Conservation (phyloP, 2,797 vertebrate species). For the Takifugu ocellatus region DNA sequence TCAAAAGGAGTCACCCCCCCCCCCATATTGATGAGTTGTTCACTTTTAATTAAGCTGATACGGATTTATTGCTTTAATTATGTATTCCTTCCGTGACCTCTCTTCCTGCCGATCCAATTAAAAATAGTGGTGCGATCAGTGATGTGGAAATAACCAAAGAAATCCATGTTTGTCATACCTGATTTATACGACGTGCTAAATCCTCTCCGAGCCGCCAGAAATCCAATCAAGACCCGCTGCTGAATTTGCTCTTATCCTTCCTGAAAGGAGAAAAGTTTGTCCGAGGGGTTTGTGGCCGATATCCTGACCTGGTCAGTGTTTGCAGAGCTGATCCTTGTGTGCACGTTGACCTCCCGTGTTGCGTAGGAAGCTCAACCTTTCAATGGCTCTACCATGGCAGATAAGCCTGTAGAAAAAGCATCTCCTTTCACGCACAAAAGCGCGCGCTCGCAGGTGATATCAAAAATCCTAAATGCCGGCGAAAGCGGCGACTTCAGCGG, state of each 20-base stretch:
- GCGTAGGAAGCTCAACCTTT: slow-evolving; percentile 87
- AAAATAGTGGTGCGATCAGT: slow-evolving; percentile 69
- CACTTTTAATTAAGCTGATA: slow-evolving; percentile 68
- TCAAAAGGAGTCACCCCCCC: slow-evolving; percentile 9
- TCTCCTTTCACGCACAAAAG: slow-evolving; percentile 70
- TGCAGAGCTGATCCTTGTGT: slow-evolving; percentile 82
- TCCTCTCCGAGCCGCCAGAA: slow-evolving; percentile 79
- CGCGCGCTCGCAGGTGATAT: slow-evolving; percentile 63
- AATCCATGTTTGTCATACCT: slow-evolving; percentile 88
- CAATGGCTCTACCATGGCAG: slow-evolving; percentile 84
- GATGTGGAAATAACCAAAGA: slow-evolving; percentile 70
- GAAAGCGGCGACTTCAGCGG: slow-evolving; percentile 75
- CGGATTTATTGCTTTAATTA: slow-evolving; percentile 70
- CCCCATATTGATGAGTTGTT: slow-evolving; percentile 42
- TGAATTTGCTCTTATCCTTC: slow-evolving; percentile 64
- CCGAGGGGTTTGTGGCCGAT: slow-evolving; percentile 74
- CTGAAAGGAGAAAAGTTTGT: slow-evolving; percentile 70
- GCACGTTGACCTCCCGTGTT: slow-evolving; percentile 81
- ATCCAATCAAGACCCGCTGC: slow-evolving; percentile 81
- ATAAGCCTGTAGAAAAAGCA: slow-evolving; percentile 80
- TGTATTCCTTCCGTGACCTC: slow-evolving; percentile 66
- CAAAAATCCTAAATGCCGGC: slow-evolving; percentile 75
- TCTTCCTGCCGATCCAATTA: slow-evolving; percentile 64
- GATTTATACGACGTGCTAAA: slow-evolving; percentile 83
- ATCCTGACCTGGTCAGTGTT: slow-evolving; percentile 78